phyloP scores from a whole-genome alignment of 2,113 vertebrate genomes.

The Martes martes region DNA sequence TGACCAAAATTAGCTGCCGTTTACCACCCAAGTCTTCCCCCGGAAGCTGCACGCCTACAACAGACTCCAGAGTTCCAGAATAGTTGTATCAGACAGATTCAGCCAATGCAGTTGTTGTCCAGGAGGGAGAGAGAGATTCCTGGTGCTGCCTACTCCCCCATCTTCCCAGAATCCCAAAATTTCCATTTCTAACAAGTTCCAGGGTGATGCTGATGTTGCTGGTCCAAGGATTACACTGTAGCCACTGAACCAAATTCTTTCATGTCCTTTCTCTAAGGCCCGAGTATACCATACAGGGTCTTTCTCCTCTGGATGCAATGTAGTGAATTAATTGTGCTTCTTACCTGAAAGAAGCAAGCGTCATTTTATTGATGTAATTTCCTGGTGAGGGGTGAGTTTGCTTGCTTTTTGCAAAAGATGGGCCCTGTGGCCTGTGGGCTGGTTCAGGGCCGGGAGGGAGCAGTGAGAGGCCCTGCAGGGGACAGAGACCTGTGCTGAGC shows the following conservation, averaged over 20 bases:
- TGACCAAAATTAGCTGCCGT: not conserved
- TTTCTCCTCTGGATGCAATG: not conserved
- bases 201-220: not conserved
- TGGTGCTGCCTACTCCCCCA: accelerated
- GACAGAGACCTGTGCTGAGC: not conserved
- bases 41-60: not conserved
- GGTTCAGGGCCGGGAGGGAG: not conserved
- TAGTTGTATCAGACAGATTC: not conserved
- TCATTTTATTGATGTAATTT: not conserved
- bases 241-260: not conserved
- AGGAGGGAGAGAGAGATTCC: not conserved
- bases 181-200: not conserved
- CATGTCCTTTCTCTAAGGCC: not conserved
- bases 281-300: not conserved
- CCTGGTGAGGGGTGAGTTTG: not conserved
- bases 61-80: not conserved
- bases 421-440: not conserved
- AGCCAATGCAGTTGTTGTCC: not conserved
- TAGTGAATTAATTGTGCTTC: not conserved
- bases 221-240: not conserved
- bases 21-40: not conserved
- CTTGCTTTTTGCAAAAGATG: not conserved
- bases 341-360: not conserved
- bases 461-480: not conserved
- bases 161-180: not conserved